These are phyloP conservation scores for Argyresthia albistria DNA, from an alignment of 2,888 invertebrate genomes.

Conservation along the genomic window DNA sequence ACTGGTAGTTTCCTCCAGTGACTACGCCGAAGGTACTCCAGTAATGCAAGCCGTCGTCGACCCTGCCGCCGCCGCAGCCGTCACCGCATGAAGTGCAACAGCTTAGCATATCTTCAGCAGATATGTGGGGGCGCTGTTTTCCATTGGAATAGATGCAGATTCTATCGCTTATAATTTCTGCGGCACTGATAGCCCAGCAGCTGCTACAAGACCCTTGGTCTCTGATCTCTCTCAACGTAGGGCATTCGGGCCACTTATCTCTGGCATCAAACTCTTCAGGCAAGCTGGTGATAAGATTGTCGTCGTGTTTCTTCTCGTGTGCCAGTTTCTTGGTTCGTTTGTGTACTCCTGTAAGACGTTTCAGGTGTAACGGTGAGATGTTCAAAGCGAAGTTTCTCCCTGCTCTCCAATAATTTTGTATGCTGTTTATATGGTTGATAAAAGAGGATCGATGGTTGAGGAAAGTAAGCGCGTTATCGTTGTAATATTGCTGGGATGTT, in stretches of 20 bases:
- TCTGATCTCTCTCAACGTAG: conserved; percentile 85
- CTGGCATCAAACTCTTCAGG: conserved; percentile 89
- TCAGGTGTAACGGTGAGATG: conserved; percentile 74
- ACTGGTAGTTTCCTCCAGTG: conserved; percentile 86
- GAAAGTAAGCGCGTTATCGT: no score
- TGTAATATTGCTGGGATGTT: no score
- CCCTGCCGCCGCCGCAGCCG: conserved; percentile 89
- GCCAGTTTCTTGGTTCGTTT: conserved; percentile 57
- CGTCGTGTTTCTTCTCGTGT: conserved; percentile 38
- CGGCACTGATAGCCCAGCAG: conserved; percentile 95
- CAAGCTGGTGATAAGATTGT: conserved; percentile 54
- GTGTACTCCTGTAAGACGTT: conserved; percentile 79
- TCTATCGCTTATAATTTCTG: conserved; percentile 92
- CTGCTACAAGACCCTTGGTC: conserved; percentile 94
- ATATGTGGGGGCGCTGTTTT: conserved; percentile 79
- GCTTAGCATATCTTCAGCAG: conserved; percentile 87
- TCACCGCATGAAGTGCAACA: conserved; percentile 86
- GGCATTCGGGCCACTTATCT: conserved; percentile 87
- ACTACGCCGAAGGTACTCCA: conserved; percentile 90
- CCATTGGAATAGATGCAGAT: conserved; percentile 87
- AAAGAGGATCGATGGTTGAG: conserved; percentile 32
- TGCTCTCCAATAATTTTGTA: conserved; percentile 82
- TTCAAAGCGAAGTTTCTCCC: conserved; percentile 81
- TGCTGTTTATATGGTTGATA: conserved; percentile 77
- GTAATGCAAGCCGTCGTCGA: conserved; percentile 87